Conservation (phyloP, 2,888 invertebrate genomes). For the Troides oblongomaculatus region DNA sequence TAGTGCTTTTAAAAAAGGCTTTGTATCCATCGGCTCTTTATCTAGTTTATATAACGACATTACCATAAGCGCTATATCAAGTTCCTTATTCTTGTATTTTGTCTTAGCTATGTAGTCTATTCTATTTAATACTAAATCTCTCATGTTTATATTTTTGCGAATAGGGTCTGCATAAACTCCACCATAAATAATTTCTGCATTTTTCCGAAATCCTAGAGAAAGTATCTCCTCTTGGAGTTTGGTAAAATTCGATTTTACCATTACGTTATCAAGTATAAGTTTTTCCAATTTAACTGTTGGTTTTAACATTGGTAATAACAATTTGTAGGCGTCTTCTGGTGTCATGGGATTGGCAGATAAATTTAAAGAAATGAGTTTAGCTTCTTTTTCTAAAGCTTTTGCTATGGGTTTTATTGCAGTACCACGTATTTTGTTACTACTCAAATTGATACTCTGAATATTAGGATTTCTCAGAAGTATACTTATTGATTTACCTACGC, state of each 20-base stretch:
- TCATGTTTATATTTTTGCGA: slow-evolving; percentile 36
- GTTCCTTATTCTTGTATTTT: slow-evolving; percentile 41
- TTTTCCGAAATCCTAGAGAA: slow-evolving; percentile 34
- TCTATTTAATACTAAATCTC: slow-evolving; percentile 46
- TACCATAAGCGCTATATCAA: slow-evolving; percentile 47
- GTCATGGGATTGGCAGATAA: slow-evolving; percentile 51
- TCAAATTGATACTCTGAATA: slow-evolving; percentile 36
- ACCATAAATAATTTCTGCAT: slow-evolving; percentile 45
- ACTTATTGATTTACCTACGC: slow-evolving; percentile 37
- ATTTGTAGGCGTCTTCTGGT: slow-evolving; percentile 41
- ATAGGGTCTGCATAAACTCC: slow-evolving; percentile 35
- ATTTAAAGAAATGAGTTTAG: slow-evolving; percentile 43
- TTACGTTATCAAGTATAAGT: slow-evolving; percentile 46
- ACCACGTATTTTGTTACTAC: slow-evolving; percentile 41
- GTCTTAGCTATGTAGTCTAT: slow-evolving; percentile 41
- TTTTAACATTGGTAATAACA: slow-evolving; percentile 40
- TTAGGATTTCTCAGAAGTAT: slow-evolving; percentile 35
- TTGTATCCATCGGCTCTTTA: slow-evolving; percentile 36
- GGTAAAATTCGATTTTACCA: slow-evolving; percentile 45
- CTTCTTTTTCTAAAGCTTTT: slow-evolving; percentile 36
- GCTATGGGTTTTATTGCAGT: slow-evolving; percentile 38
- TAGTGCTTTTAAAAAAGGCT: slow-evolving; percentile 38
- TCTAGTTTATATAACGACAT: slow-evolving; percentile 40
- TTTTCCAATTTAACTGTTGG: slow-evolving; percentile 40
- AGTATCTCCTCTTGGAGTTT: slow-evolving; percentile 36